A percentile compares a stretch with the other conserved stretches of the same genome.
These are phyloP conservation scores for Haplochromis vanheusdeni DNA, from an alignment of 2,113 vertebrate genomes.

Conservation along the genomic window DNA sequence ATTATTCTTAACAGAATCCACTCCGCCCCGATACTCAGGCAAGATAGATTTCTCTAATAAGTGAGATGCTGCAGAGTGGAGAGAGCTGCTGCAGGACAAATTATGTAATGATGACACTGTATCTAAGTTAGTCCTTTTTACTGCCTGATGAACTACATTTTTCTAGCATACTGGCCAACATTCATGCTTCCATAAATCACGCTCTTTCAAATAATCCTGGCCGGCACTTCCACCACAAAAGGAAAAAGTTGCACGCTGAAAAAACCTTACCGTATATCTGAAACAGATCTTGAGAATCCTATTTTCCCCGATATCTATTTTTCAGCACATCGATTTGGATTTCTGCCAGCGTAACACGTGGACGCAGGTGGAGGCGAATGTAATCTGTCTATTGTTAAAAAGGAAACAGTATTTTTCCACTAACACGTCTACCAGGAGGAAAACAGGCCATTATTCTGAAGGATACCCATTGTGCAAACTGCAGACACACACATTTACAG, in stretches of 20 bases:
- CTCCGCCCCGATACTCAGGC: not conserved
- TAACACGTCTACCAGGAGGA: not conserved
- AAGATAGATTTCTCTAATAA: slow-evolving; percentile 25
- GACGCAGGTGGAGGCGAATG: not conserved
- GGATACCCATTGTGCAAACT: slow-evolving; percentile 7
- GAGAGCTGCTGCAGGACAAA: slow-evolving; percentile 9
- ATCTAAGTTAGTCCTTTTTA: not conserved
- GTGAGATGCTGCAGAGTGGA: not conserved
- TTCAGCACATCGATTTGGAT: not conserved
- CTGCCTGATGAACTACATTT: not conserved
- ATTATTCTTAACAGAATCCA: not conserved
- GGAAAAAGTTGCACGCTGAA: not conserved
- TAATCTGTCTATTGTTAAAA: slow-evolving; percentile 1
- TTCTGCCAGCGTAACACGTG: not conserved
- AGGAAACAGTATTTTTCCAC: not conserved
- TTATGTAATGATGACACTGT: slow-evolving; percentile 9
- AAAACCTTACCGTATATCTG: not conserved
- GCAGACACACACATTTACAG: slow-evolving; percentile 3
- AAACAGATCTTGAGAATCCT: not conserved
- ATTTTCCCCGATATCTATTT: not conserved
- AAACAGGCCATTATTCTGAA: slow-evolving; percentile 25
- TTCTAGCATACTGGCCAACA: not conserved
- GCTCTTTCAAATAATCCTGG: not conserved
- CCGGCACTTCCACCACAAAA: not conserved
- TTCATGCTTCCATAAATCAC: not conserved